A percentile compares a stretch with the other conserved stretches of the same genome.
Conservation (phyloP, 2,113 vertebrate species). For the Struthio camelus region DNA sequence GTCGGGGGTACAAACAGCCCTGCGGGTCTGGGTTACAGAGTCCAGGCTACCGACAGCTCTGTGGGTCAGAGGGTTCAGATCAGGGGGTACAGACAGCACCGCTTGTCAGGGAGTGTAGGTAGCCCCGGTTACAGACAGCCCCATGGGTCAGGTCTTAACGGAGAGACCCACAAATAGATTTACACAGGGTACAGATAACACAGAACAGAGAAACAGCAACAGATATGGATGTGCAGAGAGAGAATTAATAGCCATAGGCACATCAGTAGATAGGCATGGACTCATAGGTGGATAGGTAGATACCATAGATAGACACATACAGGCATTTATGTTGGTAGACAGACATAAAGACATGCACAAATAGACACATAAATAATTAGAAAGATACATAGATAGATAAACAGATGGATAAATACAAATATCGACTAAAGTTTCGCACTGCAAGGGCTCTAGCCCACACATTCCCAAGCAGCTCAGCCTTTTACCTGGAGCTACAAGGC, state of each 20-base stretch:
- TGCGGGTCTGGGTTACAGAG: not conserved
- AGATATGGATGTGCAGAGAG: fast-evolving
- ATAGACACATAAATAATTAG: fast-evolving
- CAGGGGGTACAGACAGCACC: not conserved
- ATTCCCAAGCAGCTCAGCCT: not conserved
- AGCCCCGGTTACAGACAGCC: not conserved
- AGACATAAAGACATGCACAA: not conserved
- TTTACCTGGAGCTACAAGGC: fast-evolving
- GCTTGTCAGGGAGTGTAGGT: not conserved
- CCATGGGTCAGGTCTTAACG: fast-evolving
- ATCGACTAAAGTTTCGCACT: not conserved
- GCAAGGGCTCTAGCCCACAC: not conserved
- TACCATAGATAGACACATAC: not conserved
- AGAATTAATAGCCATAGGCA: fast-evolving
- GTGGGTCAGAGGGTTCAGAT: too few relatives aligned
- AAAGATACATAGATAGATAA: not conserved
- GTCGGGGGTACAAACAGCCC: not conserved
- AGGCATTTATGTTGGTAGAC: fast-evolving
- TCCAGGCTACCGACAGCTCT: not conserved
- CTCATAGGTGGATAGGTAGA: fast-evolving
- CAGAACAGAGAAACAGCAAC: fast-evolving
- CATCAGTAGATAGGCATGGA: fast-evolving
- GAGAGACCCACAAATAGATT: not conserved
- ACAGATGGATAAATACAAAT: fast-evolving
- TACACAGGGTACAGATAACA: fast-evolving